Percentiles rank a stretch among this genome's conserved stretches.
Conservation (phyloP, 2,113 vertebrate species). For the Rhabdomys dilectus region DNA sequence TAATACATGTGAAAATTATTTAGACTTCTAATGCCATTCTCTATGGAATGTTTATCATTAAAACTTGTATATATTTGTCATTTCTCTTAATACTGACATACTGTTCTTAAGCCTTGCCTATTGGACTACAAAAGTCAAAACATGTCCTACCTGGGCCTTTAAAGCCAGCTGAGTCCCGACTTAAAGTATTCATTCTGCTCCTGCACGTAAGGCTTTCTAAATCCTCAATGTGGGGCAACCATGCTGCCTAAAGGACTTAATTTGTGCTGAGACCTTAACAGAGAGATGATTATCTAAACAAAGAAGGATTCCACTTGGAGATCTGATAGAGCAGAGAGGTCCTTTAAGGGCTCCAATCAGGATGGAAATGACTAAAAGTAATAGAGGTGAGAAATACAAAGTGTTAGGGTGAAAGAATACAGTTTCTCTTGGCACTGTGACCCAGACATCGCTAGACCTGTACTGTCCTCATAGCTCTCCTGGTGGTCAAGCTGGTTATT, state of each 20-base stretch:
- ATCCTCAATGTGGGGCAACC: neutral
- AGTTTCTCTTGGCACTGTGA: neutral
- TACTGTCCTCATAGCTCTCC: neutral
- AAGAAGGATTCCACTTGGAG: neutral
- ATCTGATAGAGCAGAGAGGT: neutral
- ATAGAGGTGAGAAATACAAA: neutral
- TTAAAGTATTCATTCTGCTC: neutral
- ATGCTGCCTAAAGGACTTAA: neutral
- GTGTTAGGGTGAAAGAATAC: neutral
- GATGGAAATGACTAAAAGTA: neutral
- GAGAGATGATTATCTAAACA: neutral
- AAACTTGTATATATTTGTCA: neutral
- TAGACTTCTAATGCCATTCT: neutral
- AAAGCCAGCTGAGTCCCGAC: neutral
- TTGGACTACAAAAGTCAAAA: neutral
- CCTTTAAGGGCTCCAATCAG: neutral
- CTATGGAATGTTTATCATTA: neutral
- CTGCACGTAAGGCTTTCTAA: neutral
- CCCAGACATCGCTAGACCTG: neutral
- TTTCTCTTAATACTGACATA: neutral
- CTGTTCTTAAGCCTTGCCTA: neutral
- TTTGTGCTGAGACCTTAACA: neutral
- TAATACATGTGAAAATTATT: constrained; percentile 1
- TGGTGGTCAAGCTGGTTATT: too few species aligned
- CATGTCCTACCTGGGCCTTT: neutral